Base-by-base conservation (phyloP, 1,140 invertebrate species). In the Drosophila pseudoobscura region DNA sequence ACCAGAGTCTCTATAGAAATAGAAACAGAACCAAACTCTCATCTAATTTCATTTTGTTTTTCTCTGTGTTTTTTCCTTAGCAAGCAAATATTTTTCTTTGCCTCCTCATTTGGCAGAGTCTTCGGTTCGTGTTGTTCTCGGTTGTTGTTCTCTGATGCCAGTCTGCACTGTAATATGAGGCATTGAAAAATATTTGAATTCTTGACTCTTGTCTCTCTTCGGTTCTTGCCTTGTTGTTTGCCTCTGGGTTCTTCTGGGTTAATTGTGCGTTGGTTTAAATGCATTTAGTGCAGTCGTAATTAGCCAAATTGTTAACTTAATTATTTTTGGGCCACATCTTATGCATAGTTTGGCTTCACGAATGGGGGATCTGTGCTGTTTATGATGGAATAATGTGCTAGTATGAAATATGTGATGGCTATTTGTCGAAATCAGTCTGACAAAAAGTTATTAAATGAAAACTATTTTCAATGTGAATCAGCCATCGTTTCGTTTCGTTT, bases 241-340 rank as follows among this genome's bases (percentile, higher is more conserved):
- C 20, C 17, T n/a, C 49, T 31, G 22, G 52, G 35, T 39, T 56
- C 35, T 43, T 22, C 31, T n/a, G 65, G 45, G 31, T 64, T 69
- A 69, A 69, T 69, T 69, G 65, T 69, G 65, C 65, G 52, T 69
- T 69, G 24, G 11, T 20, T 69, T 29, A 50, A 69, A 47, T 69
- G 64, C 65, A 69, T 69, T 69, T 55, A 69, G 51, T 69, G 63
- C 65, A 69, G n/a, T 64, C 64, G 44, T 26, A 69, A 69, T 69
- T 69, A 69, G 64, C 65, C 52, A 69, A 69, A 69, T 69, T 69
- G 65, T 69, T 69, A 69, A 69, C 63, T 69, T 69, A 57, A 69
- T 69, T 69, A 69, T 69, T 69, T 69, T 57, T n/a, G 52, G 51
- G 35, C 11, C 11, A 39, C 11, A 35, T 50, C 35, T 15, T 57